Evolutionary conservation across 2,888 invertebrate species (phyloP), one percentile per base, ranked within the genome.

Genomic region (Chloromyia formosa): DNA sequence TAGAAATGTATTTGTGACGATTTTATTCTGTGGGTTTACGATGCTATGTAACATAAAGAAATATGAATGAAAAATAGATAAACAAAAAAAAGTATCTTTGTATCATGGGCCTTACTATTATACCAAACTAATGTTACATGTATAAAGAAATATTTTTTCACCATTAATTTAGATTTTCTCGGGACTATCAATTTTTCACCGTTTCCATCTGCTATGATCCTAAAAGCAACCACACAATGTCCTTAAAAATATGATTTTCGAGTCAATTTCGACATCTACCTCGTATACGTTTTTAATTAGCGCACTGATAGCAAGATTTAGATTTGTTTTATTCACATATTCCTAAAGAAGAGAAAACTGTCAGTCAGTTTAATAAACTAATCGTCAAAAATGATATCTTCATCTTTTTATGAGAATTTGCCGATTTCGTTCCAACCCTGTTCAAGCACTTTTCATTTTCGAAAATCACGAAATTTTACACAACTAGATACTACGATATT

Each of bases 31-130:
- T 64, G 35, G 27, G 73, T 75, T 75, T 75, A 23, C 58, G 71
- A 71, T 35, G 58, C 56, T 20, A 56, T 56, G 56, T 74, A 73
- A 74, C 60, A 73, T 61, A 68, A 69, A 73, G 56, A 73, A 75
- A 71, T 76, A 73, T 73, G 27, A 74, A 68, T 27, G 40, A 72
- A 73, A 75, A 68, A 73, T 22, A 20, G n/a, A n/a, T n/a, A 27
- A 73, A 60, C n/a, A 14, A 14, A 27, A 68, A 74, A 74, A 66
- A 74, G 20, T 74, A 49, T 74, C 73, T 75, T 75, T 77, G 78
- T 77, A 77, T 79, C 78, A 78, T 78, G 78, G 77, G 78, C 77
- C 77, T 79, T 79, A 79, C 77, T 76, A 76, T 64, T 73, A 74
- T 74, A 74, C 73, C 73, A 74, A 64, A 77, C 72, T 76, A 74